Conservation (phyloP, 2,113 vertebrate species). For the Hippocampus zosterae region DNA sequence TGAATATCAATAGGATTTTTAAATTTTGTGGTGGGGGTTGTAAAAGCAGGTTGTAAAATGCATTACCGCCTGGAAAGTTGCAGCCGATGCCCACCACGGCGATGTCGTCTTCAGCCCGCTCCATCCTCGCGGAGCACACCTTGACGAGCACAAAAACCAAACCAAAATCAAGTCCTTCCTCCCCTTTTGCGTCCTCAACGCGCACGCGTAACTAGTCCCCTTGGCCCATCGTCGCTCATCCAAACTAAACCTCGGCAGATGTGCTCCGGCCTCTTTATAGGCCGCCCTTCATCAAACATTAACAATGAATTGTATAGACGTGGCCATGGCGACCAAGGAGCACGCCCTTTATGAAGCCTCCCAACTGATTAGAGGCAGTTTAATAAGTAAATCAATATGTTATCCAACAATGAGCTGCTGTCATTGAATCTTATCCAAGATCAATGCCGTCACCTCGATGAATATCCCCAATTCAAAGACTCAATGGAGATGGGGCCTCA, state of each 20-base stretch:
- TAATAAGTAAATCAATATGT: conserved; percentile 21
- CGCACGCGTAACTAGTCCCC: conserved; percentile 4
- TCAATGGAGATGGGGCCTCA: background rate
- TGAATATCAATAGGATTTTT: too few relatives aligned
- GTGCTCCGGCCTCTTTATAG: conserved; percentile 34
- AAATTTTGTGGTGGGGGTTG: background rate
- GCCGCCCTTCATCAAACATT: conserved; percentile 54
- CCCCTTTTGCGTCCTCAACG: background rate
- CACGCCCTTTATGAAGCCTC: conserved; percentile 48
- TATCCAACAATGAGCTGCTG: background rate
- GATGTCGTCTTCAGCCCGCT: conserved; percentile 51
- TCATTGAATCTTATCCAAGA: conserved; percentile 6
- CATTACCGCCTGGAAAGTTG: conserved; percentile 72
- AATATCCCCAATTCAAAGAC: background rate
- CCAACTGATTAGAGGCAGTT: conserved; percentile 35
- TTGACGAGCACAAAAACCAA: conserved; percentile 1
- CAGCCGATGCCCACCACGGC: conserved; percentile 74
- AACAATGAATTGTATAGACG: conserved; percentile 43
- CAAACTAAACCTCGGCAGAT: conserved; percentile 16
- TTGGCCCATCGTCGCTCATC: conserved; percentile 34
- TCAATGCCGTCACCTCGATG: background rate
- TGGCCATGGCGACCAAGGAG: conserved; percentile 57
- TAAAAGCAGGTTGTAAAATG: background rate
- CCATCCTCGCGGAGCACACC: conserved; percentile 35
- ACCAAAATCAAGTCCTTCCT: conserved; percentile 10